A percentile compares a stretch with the other conserved stretches of the same genome.
Conservation (phyloP, 2,113 vertebrate species). For the Cottus gobio region DNA sequence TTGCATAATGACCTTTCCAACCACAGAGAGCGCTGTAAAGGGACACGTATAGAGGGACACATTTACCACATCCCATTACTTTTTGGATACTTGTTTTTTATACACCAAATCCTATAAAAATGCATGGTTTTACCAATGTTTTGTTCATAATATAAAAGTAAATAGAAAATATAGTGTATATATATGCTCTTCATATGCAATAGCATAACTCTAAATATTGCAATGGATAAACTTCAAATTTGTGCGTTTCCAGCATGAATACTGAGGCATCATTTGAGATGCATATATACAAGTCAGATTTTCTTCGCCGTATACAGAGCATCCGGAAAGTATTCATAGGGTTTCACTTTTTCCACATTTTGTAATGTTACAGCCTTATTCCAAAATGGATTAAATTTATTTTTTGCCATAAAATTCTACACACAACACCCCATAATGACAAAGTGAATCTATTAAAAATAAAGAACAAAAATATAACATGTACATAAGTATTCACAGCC, state of each 20-base stretch:
- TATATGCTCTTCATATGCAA: background rate
- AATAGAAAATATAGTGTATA: background rate
- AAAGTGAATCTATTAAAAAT: too few relatives aligned
- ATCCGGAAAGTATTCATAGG: too few relatives aligned
- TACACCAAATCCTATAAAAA: too few relatives aligned
- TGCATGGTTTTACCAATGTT: background rate
- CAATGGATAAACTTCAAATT: background rate
- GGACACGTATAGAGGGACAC: background rate
- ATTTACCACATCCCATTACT: background rate
- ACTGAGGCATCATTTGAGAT: background rate
- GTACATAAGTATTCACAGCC: too few relatives aligned
- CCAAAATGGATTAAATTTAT: too few relatives aligned
- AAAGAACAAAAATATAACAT: too few relatives aligned
- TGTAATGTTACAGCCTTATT: too few relatives aligned
- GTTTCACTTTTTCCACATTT: too few relatives aligned
- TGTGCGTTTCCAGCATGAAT: background rate
- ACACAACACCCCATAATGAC: too few relatives aligned
- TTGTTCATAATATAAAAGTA: background rate
- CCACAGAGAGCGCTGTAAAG: background rate
- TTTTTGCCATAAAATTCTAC: too few relatives aligned
- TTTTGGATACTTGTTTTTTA: background rate
- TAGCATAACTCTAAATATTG: background rate
- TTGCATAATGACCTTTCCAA: slow-evolving; percentile 27
- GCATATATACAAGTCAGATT: background rate
- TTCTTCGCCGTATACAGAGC: background rate